Conservation (phyloP, 2,888 invertebrate genomes). For the Nomada goodeniana region DNA sequence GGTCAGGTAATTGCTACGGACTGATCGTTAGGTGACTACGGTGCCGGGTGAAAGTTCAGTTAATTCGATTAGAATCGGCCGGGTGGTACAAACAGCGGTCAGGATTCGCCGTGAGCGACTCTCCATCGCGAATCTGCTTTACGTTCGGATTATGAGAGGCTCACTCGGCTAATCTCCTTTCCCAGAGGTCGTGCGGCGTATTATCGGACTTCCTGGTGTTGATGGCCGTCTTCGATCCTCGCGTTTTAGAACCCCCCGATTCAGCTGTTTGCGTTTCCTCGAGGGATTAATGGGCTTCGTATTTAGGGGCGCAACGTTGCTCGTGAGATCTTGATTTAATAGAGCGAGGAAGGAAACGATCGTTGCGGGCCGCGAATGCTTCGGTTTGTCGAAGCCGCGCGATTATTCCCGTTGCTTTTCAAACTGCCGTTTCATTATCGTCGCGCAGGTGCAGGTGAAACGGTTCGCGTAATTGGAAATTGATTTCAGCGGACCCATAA, state of each 20-base stretch:
- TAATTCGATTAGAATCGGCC: conserved; percentile 78
- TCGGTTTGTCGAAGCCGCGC: neutral
- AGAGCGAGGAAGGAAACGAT: neutral
- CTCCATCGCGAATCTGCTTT: conserved; percentile 59
- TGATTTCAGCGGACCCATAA: too few relatives aligned
- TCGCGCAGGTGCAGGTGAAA: too few relatives aligned
- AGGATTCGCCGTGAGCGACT: conserved; percentile 71
- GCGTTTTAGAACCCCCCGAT: conserved; percentile 11
- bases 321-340: conserved; percentile 16
- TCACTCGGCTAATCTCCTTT: conserved; percentile 41
- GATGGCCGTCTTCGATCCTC: conserved; percentile 49
- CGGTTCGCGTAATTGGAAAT: too few relatives aligned
- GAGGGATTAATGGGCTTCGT: conserved; percentile 8
- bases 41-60: conserved; percentile 77
- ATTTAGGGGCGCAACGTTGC: neutral
- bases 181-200: conserved; percentile 47
- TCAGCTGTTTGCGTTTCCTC: neutral
- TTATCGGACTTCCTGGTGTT: conserved; percentile 60
- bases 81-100: conserved; percentile 65
- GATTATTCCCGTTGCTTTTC: conserved; percentile 12
- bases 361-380: neutral
- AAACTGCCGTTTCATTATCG: neutral
- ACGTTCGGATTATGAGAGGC: conserved; percentile 65
- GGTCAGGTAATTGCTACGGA: conserved; percentile 69
- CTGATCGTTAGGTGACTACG: conserved; percentile 66